Conservation (phyloP, 1,140 invertebrate species). For the Kradibia gibbosae region DNA sequence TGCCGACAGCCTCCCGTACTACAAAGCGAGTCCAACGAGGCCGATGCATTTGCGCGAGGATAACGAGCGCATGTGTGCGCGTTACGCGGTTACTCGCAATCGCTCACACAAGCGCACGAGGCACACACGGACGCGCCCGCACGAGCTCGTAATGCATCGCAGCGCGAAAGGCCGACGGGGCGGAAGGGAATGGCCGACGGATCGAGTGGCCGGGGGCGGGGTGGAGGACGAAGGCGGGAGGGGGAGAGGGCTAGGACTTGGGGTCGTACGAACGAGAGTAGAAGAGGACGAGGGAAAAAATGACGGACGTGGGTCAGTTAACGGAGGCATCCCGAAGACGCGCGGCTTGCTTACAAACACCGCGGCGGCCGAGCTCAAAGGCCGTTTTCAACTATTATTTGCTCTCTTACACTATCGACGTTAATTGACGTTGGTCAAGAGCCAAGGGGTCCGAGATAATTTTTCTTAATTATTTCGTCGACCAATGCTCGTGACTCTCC, state of each 20-base stretch:
- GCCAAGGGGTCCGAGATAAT: background rate
- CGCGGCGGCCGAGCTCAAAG: slow-evolving; percentile 8
- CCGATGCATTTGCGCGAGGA: slow-evolving; percentile 6
- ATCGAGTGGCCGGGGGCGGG: background rate
- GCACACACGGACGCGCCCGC: too few species aligned
- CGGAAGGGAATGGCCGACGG: background rate
- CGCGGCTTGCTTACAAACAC: slow-evolving; percentile 20
- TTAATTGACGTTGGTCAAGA: slow-evolving; percentile 40
- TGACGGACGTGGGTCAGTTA: slow-evolving; percentile 43
- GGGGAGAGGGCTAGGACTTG: background rate
- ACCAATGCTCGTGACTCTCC: too few species aligned
- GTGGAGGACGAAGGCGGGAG: background rate
- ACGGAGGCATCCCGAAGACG: slow-evolving; percentile 22
- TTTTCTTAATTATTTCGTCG: slow-evolving; percentile 27
- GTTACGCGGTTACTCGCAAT: background rate
- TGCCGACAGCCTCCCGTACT: slow-evolving; percentile 38
- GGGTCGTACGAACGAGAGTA: background rate
- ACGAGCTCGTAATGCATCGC: too few species aligned
- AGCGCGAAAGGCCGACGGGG: background rate
- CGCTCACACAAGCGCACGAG: too few species aligned
- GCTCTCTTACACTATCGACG: slow-evolving; percentile 7
- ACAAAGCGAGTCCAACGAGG: slow-evolving; percentile 10
- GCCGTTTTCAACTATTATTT: slow-evolving; percentile 26
- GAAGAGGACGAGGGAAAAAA: slow-evolving; percentile 9
- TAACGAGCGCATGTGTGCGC: slow-evolving; percentile 4